Base-by-base conservation (phyloP, 2,888 invertebrate species). In the Seira ritae region DNA sequence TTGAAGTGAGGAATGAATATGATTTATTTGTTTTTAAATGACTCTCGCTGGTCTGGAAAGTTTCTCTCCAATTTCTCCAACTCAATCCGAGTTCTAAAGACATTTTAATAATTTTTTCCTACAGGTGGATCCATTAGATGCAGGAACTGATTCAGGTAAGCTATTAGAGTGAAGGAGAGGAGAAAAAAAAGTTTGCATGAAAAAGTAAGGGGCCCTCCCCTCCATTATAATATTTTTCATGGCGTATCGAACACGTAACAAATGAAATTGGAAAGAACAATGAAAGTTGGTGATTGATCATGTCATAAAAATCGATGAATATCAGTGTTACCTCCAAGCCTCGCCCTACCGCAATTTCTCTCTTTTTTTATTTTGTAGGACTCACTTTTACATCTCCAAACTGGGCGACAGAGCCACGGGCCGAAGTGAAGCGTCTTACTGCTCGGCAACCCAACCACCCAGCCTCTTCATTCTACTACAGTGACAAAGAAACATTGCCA, bases 401-500 rank as follows among this genome's bases (percentile, higher is more conserved):
- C 92, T 98, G 98, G 97, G 96, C 96, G 74, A 96, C 97, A 20
- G 95, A 95, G 71, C 97, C 97, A 1, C 96, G 95, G 91, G 96
- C 96, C 88, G 95, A 95, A 88, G 96, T 97, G 88, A 95, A 96
- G 92, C 94, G 95, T 90, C 96, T 98, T 91, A 97, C 97, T 42
- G 95, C 96, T 68, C 94, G 94, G 88, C 95, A 95, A 91, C 98
- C 97, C 10, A 94, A 95, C 81, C 97, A 98, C 92, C 97, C 97
- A 20, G 98, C 98, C 15, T 96, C 96, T 84, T 97, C 97, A 74
- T 98, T 98, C 92, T 96, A 96, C 92, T 98, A 98, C 92, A 96
- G 97, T 15, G 95, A 97, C 90, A 92, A 95, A 90, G 95, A 96
- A 90, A 93, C 95, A 90, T 93, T 98, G 89, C 97, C 97, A 71